Evolutionary conservation across 2,113 vertebrate genomes (phyloP), one percentile per base, ranked within the genome.

Genomic region (Pangasianodon gigas): DNA sequence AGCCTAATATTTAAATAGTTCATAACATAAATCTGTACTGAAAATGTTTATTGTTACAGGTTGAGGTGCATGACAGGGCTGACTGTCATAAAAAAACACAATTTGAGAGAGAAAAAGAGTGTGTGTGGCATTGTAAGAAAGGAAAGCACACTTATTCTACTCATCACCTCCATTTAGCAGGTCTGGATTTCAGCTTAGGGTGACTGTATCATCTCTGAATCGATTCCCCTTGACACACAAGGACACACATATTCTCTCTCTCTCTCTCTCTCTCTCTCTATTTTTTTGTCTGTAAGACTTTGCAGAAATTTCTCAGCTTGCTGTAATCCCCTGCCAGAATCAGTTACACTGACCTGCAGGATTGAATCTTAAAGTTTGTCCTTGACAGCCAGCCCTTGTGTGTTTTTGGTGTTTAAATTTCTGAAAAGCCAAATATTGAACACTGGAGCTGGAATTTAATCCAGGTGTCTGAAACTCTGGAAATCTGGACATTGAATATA

Each of bases 291-390:
- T 46, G 41, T 26, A 69, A 69, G 67, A 44, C 26, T 62, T 16
- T 77, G 86, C 86, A 65, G 56, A 62, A 26, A 44, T 29, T 29
- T 8, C 37, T 77, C 86, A 58, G 10, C 41, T 87, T 51, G 85
- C 65, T 86, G 19, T 86, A 37, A 71, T 52, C 48, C 24, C 4
- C 65, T 71, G 48, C 74, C 86, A 80, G 56, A 48, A 48, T 79
- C 37, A 87, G 74, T 65, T 87, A 79, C 56, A 80, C 86, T 80
- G 41, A 87, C 54, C 41, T 7, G 11, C 87, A 81, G 44, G 44
- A 88, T 51, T 79, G 56, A 79, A 79, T 62, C 71, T n/a, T 44
- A 8, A 32, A 13, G 10, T 60, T 62, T 82, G 60, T 67, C 48
- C 67, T 84, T 58, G 67, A 60, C 37, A 54, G 21, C 18, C 54